Percentiles rank a stretch among this genome's conserved stretches.
phyloP scores from a whole-genome alignment of 2,113 vertebrate genomes.

The Eretmochelys imbricata region DNA sequence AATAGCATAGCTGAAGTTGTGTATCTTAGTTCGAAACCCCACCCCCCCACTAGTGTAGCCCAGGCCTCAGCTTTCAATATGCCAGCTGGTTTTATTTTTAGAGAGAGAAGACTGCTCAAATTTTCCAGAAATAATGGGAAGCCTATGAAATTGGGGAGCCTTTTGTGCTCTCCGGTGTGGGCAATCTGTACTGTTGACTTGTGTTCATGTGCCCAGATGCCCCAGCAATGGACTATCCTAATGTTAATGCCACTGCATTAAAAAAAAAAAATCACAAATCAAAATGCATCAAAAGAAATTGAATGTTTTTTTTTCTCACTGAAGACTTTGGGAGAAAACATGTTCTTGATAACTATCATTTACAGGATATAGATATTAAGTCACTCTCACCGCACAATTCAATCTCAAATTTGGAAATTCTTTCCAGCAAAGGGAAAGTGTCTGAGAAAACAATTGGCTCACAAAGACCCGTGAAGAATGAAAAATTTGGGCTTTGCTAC shows the following conservation, averaged over 20 bases:
- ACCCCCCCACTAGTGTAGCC: no score
- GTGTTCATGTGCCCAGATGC: rapidly evolving
- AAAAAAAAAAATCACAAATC: neutral
- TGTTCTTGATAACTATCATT: neutral
- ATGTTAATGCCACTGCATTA: neutral
- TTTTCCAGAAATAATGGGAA: neutral
- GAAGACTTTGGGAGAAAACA: rapidly evolving
- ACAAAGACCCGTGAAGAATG: neutral
- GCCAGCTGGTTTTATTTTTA: no score
- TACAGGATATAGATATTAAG: neutral
- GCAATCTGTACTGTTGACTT: neutral
- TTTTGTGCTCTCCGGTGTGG: neutral
- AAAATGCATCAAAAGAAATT: rapidly evolving
- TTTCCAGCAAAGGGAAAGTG: neutral
- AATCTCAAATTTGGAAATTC: neutral
- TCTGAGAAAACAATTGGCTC: neutral
- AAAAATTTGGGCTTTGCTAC: neutral
- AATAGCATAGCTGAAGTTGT: no score
- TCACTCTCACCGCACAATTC: neutral
- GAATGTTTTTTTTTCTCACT: rapidly evolving
- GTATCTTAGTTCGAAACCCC: no score
- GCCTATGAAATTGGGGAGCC: neutral
- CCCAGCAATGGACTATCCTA: neutral
- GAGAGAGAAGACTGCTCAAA: neutral
- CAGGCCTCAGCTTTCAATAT: no score